Conservation (phyloP, 2,888 invertebrate genomes). For the Phasia obesa region DNA sequence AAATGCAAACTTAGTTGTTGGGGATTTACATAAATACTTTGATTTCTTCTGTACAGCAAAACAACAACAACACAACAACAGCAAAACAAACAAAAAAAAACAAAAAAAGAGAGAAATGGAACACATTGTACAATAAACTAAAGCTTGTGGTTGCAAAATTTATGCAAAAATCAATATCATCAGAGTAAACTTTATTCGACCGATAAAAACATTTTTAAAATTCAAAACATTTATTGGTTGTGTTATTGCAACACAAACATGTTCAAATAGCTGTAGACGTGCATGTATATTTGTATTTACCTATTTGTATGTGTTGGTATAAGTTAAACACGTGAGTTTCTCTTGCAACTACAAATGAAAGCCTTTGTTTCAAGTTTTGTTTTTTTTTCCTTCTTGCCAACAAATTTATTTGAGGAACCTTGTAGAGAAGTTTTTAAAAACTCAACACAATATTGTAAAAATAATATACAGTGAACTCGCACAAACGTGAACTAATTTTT, state of each 20-base stretch:
- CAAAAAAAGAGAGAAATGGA: neutral
- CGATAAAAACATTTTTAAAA: neutral
- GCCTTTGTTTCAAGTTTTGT: neutral
- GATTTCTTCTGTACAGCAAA: constrained; percentile 21
- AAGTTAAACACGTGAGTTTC: too few species aligned
- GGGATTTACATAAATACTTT: constrained; percentile 32
- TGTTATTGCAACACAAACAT: neutral
- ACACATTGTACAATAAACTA: neutral
- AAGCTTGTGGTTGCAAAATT: constrained; percentile 16
- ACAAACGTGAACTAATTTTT: too few species aligned
- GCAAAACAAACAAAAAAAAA: too few species aligned
- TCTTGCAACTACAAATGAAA: neutral
- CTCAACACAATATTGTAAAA: too few species aligned
- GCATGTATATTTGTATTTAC: too few species aligned
- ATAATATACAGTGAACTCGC: too few species aligned
- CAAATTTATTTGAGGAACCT: neutral
- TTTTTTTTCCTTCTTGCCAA: neutral
- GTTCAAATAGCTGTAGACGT: neutral
- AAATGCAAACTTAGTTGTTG: constrained; percentile 12
- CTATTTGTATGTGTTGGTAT: too few species aligned
- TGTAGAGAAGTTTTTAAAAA: neutral
- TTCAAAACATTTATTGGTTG: neutral
- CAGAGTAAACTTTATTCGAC: neutral
- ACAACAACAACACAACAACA: too few species aligned
- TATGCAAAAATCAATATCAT: neutral